Evolutionary conservation across 1,140 invertebrate genomes (phyloP).

Genomic region (Drosophila kikkawai): DNA sequence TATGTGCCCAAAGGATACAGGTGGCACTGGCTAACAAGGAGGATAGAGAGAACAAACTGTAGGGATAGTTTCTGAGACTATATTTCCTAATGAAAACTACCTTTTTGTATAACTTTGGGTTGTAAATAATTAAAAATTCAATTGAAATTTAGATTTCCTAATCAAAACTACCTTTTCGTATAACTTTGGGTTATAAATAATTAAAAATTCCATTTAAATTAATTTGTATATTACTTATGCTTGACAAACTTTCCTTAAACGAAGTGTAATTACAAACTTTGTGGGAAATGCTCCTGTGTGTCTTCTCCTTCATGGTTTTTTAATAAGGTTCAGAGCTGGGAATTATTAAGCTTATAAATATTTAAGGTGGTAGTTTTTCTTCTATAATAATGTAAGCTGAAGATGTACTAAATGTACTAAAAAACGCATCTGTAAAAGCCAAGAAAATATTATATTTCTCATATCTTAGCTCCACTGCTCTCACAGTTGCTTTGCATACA

Average conservation of each 20-base stretch:
- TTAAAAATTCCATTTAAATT: constrained; percentile 6
- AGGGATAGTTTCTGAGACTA: too few relatives aligned
- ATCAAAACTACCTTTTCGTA: not conserved
- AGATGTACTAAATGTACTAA: too few relatives aligned
- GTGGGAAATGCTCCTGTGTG: constrained; percentile 5
- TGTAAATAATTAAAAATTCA: not conserved
- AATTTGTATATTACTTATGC: not conserved
- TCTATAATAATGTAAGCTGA: not conserved
- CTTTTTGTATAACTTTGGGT: not conserved
- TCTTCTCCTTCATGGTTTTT: constrained; percentile 13
- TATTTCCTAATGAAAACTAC: not conserved
- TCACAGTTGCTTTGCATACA: constrained; percentile 31
- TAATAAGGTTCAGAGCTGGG: not conserved
- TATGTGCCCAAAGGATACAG: constrained; percentile 24
- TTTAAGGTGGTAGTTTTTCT: not conserved
- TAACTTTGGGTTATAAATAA: not conserved
- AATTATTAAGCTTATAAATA: constrained; percentile 16
- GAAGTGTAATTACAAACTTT: constrained; percentile 8
- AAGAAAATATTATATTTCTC: too few relatives aligned
- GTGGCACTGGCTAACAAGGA: constrained; percentile 15
- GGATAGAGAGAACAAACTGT: not conserved
- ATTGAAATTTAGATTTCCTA: not conserved
- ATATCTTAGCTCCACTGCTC: constrained; percentile 26
- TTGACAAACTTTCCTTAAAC: not conserved
- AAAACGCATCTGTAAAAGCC: too few relatives aligned